Evolutionary conservation across 2,113 vertebrate genomes (phyloP).

Genomic region (Noctilio leporinus): DNA sequence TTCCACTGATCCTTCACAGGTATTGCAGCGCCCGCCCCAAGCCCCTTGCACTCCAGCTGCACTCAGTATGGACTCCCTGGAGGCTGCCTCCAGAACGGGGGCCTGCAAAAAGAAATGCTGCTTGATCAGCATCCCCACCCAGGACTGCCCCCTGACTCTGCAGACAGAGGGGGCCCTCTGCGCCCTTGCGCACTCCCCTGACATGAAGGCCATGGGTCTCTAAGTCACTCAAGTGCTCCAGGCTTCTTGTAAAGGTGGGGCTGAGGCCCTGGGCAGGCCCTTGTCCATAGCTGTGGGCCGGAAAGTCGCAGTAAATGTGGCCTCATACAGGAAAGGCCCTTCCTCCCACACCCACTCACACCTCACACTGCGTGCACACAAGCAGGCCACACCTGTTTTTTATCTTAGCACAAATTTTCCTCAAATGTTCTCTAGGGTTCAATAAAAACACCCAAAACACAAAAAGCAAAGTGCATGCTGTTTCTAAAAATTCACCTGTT

Average conservation of each 20-base stretch:
- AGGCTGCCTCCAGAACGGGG: neutral
- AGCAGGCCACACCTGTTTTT: neutral
- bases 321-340: neutral
- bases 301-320: neutral
- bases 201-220: neutral
- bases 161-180: neutral
- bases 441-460: no score
- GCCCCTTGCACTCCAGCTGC: neutral
- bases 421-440: neutral
- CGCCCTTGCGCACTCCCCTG: neutral
- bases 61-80: neutral
- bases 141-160: neutral
- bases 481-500: neutral
- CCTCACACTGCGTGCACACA: neutral
- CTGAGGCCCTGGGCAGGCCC: neutral
- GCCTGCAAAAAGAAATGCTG: neutral
- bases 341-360: fast-evolving
- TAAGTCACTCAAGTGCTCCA: fast-evolving
- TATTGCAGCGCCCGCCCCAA: fast-evolving
- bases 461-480: neutral
- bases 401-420: neutral
- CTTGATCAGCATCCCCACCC: neutral
- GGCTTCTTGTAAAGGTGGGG: neutral
- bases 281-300: neutral
- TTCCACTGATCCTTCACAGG: neutral